These are phyloP conservation scores for Cyprinella venusta DNA, from an alignment of 2,797 vertebrate genomes.

Conservation along the genomic window DNA sequence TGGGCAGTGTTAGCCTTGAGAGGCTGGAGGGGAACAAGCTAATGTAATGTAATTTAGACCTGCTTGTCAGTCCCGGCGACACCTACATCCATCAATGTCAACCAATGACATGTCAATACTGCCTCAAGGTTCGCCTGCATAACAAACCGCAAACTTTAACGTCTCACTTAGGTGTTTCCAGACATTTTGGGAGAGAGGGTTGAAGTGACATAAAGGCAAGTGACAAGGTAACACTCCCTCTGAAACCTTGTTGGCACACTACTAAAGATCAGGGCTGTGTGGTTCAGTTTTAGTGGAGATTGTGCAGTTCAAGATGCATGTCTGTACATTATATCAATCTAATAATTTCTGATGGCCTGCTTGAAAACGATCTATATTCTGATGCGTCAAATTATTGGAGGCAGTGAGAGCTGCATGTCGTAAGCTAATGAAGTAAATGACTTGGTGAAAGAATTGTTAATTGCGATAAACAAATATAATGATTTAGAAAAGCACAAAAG, in stretches of 20 bases:
- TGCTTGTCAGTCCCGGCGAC: constrained; percentile 70
- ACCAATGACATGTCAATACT: constrained; percentile 69
- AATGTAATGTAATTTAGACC: constrained; percentile 79
- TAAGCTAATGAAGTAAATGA: not conserved
- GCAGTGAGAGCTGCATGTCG: not conserved
- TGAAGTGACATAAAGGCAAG: constrained; percentile 57
- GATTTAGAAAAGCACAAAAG: too few relatives aligned
- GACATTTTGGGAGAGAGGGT: constrained; percentile 56
- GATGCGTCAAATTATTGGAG: not conserved
- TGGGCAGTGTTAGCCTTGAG: constrained; percentile 73
- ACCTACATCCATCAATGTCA: constrained; percentile 82
- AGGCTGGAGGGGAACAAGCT: constrained; percentile 64
- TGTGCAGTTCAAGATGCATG: not conserved
- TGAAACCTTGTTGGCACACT: constrained; percentile 3
- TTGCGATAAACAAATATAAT: not conserved
- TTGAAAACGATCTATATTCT: not conserved
- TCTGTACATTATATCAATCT: not conserved
- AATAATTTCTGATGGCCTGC: not conserved
- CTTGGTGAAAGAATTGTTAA: not conserved
- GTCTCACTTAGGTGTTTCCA: constrained; percentile 73
- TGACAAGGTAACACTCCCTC: constrained; percentile 51
- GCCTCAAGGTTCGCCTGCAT: constrained; percentile 74
- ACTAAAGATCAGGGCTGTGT: not conserved
- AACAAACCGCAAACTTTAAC: constrained; percentile 65
- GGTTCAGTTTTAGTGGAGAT: not conserved